A percentile compares a stretch with the other conserved stretches of the same genome.
These are phyloP conservation scores for Kuschelorhynchus macadamiae DNA, from an alignment of 2,888 invertebrate species.

Conservation along the genomic window DNA sequence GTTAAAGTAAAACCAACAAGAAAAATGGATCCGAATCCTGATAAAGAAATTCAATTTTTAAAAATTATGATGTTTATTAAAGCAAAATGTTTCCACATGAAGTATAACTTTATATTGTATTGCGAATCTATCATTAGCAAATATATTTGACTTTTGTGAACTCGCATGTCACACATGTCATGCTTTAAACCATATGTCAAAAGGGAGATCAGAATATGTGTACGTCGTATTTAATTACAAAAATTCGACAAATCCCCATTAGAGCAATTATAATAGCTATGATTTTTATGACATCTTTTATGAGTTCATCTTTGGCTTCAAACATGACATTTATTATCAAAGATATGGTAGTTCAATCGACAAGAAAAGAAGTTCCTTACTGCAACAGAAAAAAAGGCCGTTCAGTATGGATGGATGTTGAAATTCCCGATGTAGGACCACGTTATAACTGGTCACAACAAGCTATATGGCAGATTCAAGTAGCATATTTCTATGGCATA, in stretches of 20 bases:
- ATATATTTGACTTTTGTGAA: too few relatives aligned
- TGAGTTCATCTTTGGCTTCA: conserved; percentile 21
- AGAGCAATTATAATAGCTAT: conserved; percentile 34
- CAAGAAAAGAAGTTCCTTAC: conserved; percentile 9
- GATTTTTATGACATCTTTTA: conserved; percentile 37
- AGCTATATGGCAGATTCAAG: conserved; percentile 22
- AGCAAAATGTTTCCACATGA: too few relatives aligned
- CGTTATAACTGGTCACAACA: conserved; percentile 26
- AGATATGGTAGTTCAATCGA: conserved; percentile 9
- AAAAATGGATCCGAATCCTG: too few relatives aligned
- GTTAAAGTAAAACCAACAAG: too few relatives aligned
- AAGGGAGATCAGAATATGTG: too few relatives aligned
- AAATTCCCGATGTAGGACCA: conserved; percentile 16
- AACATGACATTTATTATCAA: conserved; percentile 20
- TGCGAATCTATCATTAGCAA: too few relatives aligned
- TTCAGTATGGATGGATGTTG: neutral
- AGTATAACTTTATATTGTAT: too few relatives aligned
- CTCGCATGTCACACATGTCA: too few relatives aligned
- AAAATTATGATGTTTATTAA: too few relatives aligned
- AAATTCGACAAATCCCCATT: conserved; percentile 29
- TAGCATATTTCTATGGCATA: conserved; percentile 36
- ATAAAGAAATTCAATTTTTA: too few relatives aligned
- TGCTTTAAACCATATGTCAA: too few relatives aligned
- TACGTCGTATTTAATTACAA: neutral
- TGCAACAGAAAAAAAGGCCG: conserved; percentile 8